A percentile compares a stretch with the other conserved stretches of the same genome.
phyloP scores from a whole-genome alignment of 2,888 invertebrate species.

The Ceratothoa steindachneri region DNA sequence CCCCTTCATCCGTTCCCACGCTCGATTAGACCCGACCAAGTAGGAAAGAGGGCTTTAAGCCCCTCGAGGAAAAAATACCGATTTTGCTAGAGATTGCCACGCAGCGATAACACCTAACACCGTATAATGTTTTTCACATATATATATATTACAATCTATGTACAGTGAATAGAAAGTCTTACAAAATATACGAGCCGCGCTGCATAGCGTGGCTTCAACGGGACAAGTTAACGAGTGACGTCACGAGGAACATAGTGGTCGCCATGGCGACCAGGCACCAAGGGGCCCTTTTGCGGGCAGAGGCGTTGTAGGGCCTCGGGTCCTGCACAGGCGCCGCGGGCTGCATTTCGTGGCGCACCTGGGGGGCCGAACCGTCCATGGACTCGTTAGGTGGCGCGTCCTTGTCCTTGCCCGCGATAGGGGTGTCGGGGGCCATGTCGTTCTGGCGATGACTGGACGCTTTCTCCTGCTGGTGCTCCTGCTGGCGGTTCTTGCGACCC shows the following conservation, averaged over 20 bases:
- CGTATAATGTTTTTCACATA: not conserved
- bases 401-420: not conserved
- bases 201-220: not conserved
- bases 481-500: no score
- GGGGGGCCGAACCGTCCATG: not conserved
- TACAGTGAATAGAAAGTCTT: not conserved
- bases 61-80: no score
- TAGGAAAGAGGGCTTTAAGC: no score
- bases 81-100: not conserved
- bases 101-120: not conserved
- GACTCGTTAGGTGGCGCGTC: not conserved
- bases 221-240: not conserved
- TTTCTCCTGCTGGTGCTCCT: no score
- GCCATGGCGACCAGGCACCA: not conserved
- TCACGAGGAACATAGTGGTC: not conserved
- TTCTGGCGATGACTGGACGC: not conserved
- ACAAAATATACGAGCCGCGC: not conserved
- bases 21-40: no score
- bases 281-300: not conserved
- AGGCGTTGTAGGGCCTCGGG: not conserved
- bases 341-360: not conserved
- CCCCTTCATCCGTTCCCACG: no score
- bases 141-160: not conserved
- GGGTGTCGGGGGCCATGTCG: constrained; percentile 7
- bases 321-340: constrained; percentile 1